Evolutionary conservation across 2,113 vertebrate species (phyloP).

Genomic region (Oncorhynchus mykiss): DNA sequence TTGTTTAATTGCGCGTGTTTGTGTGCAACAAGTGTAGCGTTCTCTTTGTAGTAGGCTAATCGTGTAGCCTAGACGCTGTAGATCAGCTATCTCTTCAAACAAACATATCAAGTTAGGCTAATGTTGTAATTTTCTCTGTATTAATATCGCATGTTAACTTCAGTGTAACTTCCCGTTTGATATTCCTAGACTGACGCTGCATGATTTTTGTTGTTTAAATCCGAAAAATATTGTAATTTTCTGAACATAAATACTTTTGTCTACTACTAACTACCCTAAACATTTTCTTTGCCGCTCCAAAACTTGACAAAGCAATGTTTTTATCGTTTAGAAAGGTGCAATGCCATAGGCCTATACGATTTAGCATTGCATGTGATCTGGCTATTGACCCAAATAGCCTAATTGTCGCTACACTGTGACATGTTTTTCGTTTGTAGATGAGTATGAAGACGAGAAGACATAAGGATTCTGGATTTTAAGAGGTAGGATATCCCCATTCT

Average conservation of each 20-base stretch:
- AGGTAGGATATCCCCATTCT: slow-evolving; percentile 49
- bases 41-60: neutral
- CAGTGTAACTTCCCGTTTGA: slow-evolving; percentile 1
- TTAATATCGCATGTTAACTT: neutral
- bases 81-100: slow-evolving; percentile 34
- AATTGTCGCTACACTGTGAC: neutral
- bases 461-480: slow-evolving; percentile 45
- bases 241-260: neutral
- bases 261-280: neutral
- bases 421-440: slow-evolving; percentile 63
- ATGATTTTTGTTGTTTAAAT: neutral
- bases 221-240: no score
- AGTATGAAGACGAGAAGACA: slow-evolving; percentile 44
- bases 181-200: slow-evolving; percentile 13
- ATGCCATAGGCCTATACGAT: neutral
- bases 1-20: neutral
- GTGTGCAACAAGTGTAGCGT: neutral
- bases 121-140: slow-evolving; percentile 1
- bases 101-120: slow-evolving; percentile 43
- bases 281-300: neutral
- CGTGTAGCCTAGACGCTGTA: neutral
- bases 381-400: no score
- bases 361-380: neutral
- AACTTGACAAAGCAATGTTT: neutral
- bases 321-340: neutral